A percentile compares a stretch with the other conserved stretches of the same genome.
phyloP scores from a whole-genome alignment of 2,888 invertebrate genomes.

The Lymantria monacha region DNA sequence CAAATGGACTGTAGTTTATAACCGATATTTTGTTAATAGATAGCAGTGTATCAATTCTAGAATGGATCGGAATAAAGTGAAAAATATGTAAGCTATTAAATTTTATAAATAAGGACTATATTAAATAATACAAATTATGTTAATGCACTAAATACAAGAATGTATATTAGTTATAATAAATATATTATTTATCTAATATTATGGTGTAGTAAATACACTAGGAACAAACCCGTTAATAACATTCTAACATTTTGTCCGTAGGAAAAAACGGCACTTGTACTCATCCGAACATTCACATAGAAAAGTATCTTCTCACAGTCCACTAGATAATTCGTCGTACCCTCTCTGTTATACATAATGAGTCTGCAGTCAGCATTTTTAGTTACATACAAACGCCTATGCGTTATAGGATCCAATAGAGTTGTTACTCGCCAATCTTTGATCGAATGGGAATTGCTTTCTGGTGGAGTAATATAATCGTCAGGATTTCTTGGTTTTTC shows the following conservation, averaged over 20 bases:
- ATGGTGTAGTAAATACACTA: not conserved
- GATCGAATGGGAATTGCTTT: slow-evolving; percentile 32
- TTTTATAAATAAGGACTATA: too few relatives aligned
- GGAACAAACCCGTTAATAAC: slow-evolving; percentile 31
- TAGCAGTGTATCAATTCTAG: too few relatives aligned
- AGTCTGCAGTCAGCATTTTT: slow-evolving; percentile 61
- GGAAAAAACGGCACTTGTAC: slow-evolving; percentile 32
- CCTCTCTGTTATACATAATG: slow-evolving; percentile 69
- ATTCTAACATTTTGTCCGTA: slow-evolving; percentile 23
- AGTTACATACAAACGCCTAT: slow-evolving; percentile 62
- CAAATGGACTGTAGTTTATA: not conserved
- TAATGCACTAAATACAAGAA: too few relatives aligned
- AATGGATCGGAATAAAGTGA: too few relatives aligned
- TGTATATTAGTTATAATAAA: too few relatives aligned
- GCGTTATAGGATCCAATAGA: slow-evolving; percentile 59
- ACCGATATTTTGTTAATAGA: too few relatives aligned
- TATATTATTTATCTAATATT: too few relatives aligned
- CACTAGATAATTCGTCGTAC: slow-evolving; percentile 61
- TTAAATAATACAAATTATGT: too few relatives aligned
- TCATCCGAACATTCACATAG: slow-evolving; percentile 59
- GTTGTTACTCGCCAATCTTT: slow-evolving; percentile 66
- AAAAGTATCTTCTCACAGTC: slow-evolving; percentile 64
- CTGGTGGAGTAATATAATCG: slow-evolving; percentile 38
- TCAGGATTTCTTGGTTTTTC: slow-evolving; percentile 52
- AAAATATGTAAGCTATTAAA: too few relatives aligned